Base-by-base conservation (phyloP, 2,113 vertebrate genomes). In the Caloenas nicobarica region DNA sequence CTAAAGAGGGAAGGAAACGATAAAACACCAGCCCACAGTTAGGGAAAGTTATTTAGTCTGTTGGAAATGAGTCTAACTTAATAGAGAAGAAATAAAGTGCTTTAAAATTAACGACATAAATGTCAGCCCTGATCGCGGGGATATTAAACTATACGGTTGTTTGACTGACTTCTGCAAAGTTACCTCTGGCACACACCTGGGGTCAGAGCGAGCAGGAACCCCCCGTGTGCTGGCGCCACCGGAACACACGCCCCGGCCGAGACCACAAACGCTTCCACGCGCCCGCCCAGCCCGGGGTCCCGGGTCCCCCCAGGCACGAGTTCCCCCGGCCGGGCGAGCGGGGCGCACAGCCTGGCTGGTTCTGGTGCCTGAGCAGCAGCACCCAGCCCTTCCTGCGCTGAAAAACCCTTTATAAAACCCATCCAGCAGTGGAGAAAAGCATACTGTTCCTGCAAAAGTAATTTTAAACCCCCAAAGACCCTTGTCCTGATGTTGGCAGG, bases 21-120 rank as follows among this genome's bases (percentile, higher is more conserved):
- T 46, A 36, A 70, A 79, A 60, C 8, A 8, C 16, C 17, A 89
- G 58, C 7, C 56, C 15, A 5, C 12, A 29, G 54, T 26, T 24
- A 33, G 71, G 60, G 28, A 57, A 85, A 84, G 73, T 89, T 85
- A 61, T 40, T 78, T 15, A 64, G 87, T 61, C 46, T 84, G 64
- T 25, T 81, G 66, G 56, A 93, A 91, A 85, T 0, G 2, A 62
- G 51, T 48, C 57, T 19, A 82, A 60, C 73, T 80, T 82, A 66
- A 85, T 12, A 91, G 44, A 88, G 82, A 91, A 96, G 81, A 91
- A 96, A 96, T 72, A 82, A 91, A 60, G 46, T 12, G 70, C 31
- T 96, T 96, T 86, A 81, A 94, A 94, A 89, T 87, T 79, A 95
- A 86, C 0, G 21, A 76, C 50, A 81, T 10, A 70, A 71, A 83